A percentile compares a stretch with the other conserved stretches of the same genome.
Evolutionary conservation across 2,113 vertebrate species (phyloP).

Genomic region (Mobula hypostoma): DNA sequence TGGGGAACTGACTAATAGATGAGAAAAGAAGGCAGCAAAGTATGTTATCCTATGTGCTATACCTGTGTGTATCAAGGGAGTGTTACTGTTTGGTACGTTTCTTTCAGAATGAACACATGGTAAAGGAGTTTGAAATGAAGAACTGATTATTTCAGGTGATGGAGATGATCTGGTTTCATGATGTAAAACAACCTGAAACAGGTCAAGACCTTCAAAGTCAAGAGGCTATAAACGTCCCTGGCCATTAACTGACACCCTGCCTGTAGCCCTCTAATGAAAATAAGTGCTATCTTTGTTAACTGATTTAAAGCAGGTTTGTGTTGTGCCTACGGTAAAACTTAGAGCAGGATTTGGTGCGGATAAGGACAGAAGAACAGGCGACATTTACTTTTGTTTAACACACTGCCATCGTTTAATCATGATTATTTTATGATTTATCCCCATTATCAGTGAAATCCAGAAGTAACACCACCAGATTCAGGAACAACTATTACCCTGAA

Average conservation of each 20-base stretch:
- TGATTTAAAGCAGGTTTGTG: not conserved
- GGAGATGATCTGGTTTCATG: slow-evolving; percentile 15
- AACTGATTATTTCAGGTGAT: not conserved
- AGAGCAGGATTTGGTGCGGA: not conserved
- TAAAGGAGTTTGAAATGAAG: slow-evolving; percentile 21
- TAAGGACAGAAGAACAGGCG: not conserved
- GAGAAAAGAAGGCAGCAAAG: not conserved
- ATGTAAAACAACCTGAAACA: slow-evolving; percentile 29
- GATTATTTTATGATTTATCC: not conserved
- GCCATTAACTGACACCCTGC: slow-evolving; percentile 9
- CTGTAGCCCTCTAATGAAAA: not conserved
- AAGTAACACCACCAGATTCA: not conserved
- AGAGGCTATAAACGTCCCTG: not conserved
- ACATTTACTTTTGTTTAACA: not conserved
- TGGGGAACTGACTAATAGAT: not conserved
- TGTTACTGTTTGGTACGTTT: not conserved
- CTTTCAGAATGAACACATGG: not conserved
- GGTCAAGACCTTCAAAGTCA: not conserved
- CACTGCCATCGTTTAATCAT: not conserved
- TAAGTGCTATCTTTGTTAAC: slow-evolving; percentile 1
- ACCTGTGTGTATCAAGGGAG: not conserved
- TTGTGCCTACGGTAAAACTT: not conserved
- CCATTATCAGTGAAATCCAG: not conserved
- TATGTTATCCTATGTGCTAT: not conserved
- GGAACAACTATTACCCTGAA: too few species aligned